phyloP scores from a whole-genome alignment of 1,140 invertebrate species.

The Hycleus phaleratus region DNA sequence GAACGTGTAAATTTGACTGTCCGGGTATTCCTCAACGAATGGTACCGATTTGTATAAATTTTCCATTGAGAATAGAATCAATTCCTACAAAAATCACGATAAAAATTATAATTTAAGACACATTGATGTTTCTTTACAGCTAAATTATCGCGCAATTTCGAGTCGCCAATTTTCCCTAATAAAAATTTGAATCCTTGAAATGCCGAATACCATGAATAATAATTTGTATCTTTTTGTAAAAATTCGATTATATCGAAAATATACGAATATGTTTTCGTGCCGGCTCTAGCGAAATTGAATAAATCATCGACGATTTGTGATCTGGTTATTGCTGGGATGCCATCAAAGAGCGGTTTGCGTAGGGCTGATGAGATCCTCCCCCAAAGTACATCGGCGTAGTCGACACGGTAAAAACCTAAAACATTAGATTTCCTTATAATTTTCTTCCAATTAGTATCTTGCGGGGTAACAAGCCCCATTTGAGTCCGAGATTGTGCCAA shows the following conservation, averaged over 20 bases:
- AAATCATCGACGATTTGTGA: constrained; percentile 54
- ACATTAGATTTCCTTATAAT: no score
- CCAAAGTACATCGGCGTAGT: constrained; percentile 21
- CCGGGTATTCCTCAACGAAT: constrained; percentile 22
- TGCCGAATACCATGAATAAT: constrained; percentile 58
- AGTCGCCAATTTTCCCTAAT: constrained; percentile 31
- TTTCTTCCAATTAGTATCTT: no score
- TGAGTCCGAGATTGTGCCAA: neutral
- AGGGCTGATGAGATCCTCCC: constrained; percentile 7
- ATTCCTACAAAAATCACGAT: constrained; percentile 18
- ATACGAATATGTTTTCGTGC: constrained; percentile 39
- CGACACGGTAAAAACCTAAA: constrained; percentile 21
- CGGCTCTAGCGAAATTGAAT: constrained; percentile 42
- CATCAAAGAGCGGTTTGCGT: neutral
- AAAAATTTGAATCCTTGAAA: constrained; percentile 48
- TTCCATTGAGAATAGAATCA: constrained; percentile 10
- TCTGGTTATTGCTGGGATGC: constrained; percentile 34
- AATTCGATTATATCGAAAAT: constrained; percentile 53
- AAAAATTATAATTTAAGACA: neutral
- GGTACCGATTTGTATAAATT: constrained; percentile 9
- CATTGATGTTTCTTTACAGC: constrained; percentile 18
- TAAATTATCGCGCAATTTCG: constrained; percentile 30
- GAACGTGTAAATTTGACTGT: constrained; percentile 36
- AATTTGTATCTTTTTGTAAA: constrained; percentile 53
- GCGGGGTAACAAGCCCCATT: no score